Percentiles rank a stretch among this genome's conserved stretches.
Conservation (phyloP, 2,888 invertebrate species). For the Mimas tiliae region DNA sequence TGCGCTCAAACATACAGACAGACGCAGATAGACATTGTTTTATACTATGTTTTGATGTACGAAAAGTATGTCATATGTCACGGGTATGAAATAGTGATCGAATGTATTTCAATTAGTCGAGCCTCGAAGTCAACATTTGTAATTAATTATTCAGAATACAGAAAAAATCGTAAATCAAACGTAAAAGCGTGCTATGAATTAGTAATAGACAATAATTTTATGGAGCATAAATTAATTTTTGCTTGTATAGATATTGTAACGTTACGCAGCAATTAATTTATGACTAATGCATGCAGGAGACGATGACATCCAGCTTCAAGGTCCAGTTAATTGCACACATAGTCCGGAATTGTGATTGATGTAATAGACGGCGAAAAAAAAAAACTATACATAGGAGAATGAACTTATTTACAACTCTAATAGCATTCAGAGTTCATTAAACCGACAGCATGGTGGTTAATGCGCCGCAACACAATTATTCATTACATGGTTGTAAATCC, state of each 20-base stretch:
- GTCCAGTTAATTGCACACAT: slow-evolving; percentile 32
- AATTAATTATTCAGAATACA: slow-evolving; percentile 10
- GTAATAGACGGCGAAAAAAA: slow-evolving; percentile 24
- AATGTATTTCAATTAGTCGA: not conserved
- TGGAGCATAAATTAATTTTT: slow-evolving; percentile 69
- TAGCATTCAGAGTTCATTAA: slow-evolving; percentile 16
- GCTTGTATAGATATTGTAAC: slow-evolving; percentile 45
- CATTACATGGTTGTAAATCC: not conserved
- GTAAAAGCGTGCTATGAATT: slow-evolving; percentile 46
- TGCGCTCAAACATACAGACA: no score
- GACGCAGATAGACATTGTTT: no score
- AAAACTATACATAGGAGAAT: slow-evolving; percentile 12
- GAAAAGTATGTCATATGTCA: slow-evolving; percentile 1
- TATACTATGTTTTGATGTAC: not conserved
- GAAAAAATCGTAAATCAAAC: slow-evolving; percentile 32
- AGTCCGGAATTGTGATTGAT: slow-evolving; percentile 25
- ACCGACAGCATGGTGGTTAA: slow-evolving; percentile 6
- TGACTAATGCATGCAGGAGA: slow-evolving; percentile 64
- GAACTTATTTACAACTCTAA: slow-evolving; percentile 16
- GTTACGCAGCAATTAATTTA: slow-evolving; percentile 65
- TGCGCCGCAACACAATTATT: slow-evolving; percentile 6
- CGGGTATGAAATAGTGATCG: not conserved
- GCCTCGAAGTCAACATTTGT: slow-evolving; percentile 4
- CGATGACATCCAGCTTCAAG: slow-evolving; percentile 54
- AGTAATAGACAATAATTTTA: slow-evolving; percentile 54